Percentiles rank a stretch among this genome's conserved stretches.
phyloP scores from a whole-genome alignment of 2,888 invertebrate species.

The Auanema sp. region DNA sequence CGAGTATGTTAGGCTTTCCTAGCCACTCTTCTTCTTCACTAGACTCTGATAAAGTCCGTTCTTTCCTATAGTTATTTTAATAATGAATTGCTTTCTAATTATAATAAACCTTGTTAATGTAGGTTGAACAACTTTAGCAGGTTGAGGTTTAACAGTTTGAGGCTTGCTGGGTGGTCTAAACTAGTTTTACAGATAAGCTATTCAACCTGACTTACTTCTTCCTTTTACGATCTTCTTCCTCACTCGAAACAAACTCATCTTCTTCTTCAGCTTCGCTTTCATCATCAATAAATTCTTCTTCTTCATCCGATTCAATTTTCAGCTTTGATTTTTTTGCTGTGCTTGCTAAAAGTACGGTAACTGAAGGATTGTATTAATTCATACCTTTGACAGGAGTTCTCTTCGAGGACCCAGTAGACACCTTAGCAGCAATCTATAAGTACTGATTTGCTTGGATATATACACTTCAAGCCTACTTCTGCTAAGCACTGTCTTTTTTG shows the following conservation, averaged over 20 bases:
- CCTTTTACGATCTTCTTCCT: slow-evolving; percentile 21
- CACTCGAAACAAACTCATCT: slow-evolving; percentile 24
- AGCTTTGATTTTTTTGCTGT: slow-evolving; percentile 1
- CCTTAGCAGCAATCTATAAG: slow-evolving; percentile 4
- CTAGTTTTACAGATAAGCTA: neutral
- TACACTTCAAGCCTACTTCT: slow-evolving; percentile 7
- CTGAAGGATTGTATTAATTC: neutral
- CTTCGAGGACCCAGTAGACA: neutral
- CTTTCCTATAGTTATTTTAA: slow-evolving; percentile 3
- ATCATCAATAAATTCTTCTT: slow-evolving; percentile 33
- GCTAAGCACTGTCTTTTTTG: slow-evolving; percentile 16
- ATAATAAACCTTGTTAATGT: too few species aligned
- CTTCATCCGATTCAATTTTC: slow-evolving; percentile 23
- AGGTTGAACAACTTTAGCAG: too few species aligned
- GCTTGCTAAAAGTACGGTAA: neutral
- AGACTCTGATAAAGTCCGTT: slow-evolving; percentile 34
- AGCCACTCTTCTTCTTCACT: slow-evolving; percentile 37
- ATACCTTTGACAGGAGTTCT: neutral
- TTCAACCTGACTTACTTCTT: slow-evolving; percentile 7
- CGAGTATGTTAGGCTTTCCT: slow-evolving; percentile 23
- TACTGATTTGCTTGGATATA: neutral
- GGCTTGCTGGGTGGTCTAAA: too few species aligned
- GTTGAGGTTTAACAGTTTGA: too few species aligned
- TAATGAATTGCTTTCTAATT: slow-evolving; percentile 5
- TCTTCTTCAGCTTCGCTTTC: slow-evolving; percentile 30